Percentiles rank a stretch among this genome's conserved stretches.
phyloP scores from a whole-genome alignment of 2,113 vertebrate genomes.

The Tursiops truncatus region DNA sequence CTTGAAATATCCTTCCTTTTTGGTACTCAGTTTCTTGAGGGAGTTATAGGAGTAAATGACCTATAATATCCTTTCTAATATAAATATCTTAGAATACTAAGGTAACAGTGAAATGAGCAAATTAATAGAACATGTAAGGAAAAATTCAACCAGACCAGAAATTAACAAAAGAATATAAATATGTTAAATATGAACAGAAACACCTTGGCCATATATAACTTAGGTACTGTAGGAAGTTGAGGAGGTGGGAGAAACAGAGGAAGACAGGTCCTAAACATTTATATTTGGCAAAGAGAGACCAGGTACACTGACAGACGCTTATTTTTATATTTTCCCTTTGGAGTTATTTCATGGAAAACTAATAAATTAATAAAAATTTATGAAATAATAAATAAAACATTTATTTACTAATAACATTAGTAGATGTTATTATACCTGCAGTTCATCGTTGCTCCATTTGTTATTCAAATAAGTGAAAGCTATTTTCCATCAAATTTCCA shows the following conservation, averaged over 20 bases:
- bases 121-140: not conserved
- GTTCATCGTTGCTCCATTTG: not conserved
- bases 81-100: not conserved
- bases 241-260: not conserved
- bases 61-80: not conserved
- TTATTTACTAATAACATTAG: not conserved
- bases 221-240: not conserved
- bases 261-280: not conserved
- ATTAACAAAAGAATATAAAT: not conserved
- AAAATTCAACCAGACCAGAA: not conserved
- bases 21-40: not conserved
- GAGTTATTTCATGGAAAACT: not conserved
- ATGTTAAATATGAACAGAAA: not conserved
- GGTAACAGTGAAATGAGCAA: not conserved
- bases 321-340: not conserved
- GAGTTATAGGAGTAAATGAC: not conserved
- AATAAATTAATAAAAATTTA: not conserved
- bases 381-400: not conserved
- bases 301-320: not conserved
- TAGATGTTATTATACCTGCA: not conserved
- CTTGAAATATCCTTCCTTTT: not conserved
- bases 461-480: conserved; percentile 13
- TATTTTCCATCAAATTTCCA: not conserved
- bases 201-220: not conserved
- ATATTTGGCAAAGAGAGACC: not conserved